Percentiles rank a stretch among this genome's conserved stretches.
Evolutionary conservation across 2,888 invertebrate genomes (phyloP).

Genomic region (Ditylenchus weischeri): DNA sequence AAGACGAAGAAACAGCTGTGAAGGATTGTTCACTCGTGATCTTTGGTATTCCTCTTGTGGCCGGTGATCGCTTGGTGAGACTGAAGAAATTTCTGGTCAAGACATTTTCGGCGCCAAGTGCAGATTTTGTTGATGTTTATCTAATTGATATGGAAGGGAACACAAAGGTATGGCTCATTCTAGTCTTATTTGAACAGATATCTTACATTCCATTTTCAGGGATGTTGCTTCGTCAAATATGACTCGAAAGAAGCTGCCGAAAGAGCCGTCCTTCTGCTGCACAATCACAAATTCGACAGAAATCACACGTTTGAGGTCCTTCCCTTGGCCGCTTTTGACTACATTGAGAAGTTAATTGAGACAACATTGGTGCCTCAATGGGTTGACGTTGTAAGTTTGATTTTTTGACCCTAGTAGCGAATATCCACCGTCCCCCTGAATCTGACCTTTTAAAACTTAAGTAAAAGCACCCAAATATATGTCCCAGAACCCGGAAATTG

Average conservation of each 20-base stretch:
- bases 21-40: conserved; percentile 89
- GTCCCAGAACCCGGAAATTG: too few species aligned
- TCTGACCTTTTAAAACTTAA: too few species aligned
- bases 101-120: conserved; percentile 72
- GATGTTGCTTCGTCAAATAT: conserved; percentile 53
- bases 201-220: conserved; percentile 37
- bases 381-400: conserved; percentile 72
- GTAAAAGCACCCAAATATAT: too few species aligned
- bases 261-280: conserved; percentile 80
- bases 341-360: conserved; percentile 80
- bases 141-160: too few species aligned
- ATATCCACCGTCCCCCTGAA: too few species aligned
- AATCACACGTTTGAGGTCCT: conserved; percentile 76
- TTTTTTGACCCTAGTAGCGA: too few species aligned
- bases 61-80: conserved; percentile 82
- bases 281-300: conserved; percentile 91
- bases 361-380: conserved; percentile 91
- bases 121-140: neutral
- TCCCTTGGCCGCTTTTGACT: conserved; percentile 56
- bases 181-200: neutral
- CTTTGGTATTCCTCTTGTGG: conserved; percentile 90
- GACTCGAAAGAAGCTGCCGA: conserved; percentile 57
- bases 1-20: too few species aligned
- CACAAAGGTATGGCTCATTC: too few species aligned
- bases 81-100: conserved; percentile 85